Percentiles rank a stretch among this genome's conserved stretches.
phyloP scores from a whole-genome alignment of 2,113 vertebrate genomes.

The Forbesichthys agassizii region DNA sequence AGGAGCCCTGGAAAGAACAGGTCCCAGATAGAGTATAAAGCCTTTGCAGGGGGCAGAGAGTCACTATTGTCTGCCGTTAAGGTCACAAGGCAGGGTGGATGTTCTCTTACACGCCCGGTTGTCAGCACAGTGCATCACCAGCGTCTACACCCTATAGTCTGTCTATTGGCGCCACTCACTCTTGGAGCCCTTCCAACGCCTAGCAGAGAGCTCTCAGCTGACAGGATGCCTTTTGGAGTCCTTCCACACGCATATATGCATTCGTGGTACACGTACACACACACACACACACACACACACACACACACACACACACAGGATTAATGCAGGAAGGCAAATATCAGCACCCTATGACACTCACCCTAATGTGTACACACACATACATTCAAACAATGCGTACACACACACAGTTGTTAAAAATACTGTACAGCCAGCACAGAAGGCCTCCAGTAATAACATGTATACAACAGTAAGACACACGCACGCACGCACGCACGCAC shows the following conservation, averaged over 20 bases:
- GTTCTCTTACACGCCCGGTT: conserved; percentile 43
- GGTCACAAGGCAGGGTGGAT: conserved; percentile 33
- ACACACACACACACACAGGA: no score
- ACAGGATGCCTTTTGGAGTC: conserved; percentile 15
- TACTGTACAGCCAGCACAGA: no score
- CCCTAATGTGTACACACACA: neutral
- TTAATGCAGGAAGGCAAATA: neutral
- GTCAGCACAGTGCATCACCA: conserved; percentile 35
- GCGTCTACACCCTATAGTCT: conserved; percentile 21
- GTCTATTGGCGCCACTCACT: conserved; percentile 17
- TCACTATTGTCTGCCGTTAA: conserved; percentile 1
- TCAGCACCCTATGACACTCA: conserved; percentile 4
- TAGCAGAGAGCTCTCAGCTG: conserved; percentile 9
- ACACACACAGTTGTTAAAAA: neutral
- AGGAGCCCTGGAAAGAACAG: neutral
- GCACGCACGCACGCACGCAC: no score
- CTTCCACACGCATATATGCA: conserved; percentile 15
- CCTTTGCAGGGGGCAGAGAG: conserved; percentile 19
- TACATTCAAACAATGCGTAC: no score
- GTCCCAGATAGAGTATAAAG: conserved; percentile 1
- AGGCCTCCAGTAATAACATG: neutral
- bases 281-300: no score
- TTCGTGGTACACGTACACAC: no score
- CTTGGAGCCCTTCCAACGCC: conserved; percentile 12
- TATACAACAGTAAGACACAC: neutral